These are phyloP conservation scores for Lonchura striata DNA, from an alignment of 2,113 vertebrate species.

Conservation along the genomic window DNA sequence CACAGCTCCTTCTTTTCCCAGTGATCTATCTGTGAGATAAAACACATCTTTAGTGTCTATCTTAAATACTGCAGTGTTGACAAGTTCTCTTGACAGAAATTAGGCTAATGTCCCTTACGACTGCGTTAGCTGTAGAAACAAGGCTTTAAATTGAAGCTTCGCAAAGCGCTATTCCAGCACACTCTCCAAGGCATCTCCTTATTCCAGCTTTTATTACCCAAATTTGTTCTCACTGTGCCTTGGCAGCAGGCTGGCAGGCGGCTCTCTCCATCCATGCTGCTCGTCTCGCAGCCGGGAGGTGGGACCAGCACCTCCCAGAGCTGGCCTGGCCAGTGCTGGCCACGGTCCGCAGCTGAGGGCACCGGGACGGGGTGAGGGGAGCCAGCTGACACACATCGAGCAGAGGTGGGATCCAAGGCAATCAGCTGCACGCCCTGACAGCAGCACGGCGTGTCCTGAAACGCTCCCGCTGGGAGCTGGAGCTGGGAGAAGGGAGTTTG, in stretches of 20 bases:
- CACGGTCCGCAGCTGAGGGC: too few species aligned
- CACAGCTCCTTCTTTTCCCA: constrained; percentile 54
- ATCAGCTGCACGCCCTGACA: too few species aligned
- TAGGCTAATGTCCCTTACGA: constrained; percentile 69
- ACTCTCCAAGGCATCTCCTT: constrained; percentile 61
- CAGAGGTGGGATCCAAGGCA: too few species aligned
- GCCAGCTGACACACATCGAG: too few species aligned
- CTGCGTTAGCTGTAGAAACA: constrained; percentile 60
- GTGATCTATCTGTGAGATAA: constrained; percentile 43
- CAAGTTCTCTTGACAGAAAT: constrained; percentile 72
- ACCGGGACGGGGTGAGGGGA: too few species aligned
- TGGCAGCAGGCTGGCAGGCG: constrained; percentile 34
- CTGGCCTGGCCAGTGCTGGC: too few species aligned
- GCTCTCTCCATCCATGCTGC: not conserved
- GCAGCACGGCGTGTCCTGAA: too few species aligned
- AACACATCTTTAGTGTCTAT: constrained; percentile 47
- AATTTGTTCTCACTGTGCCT: constrained; percentile 52
- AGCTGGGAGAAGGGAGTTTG: too few species aligned
- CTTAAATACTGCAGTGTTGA: constrained; percentile 61
- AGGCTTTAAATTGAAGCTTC: constrained; percentile 64
- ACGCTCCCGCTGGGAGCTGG: too few species aligned
- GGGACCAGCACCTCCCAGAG: too few species aligned
- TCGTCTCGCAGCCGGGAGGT: not conserved
- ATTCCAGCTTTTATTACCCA: constrained; percentile 71
- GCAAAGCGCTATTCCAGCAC: not conserved